Evolutionary conservation across 2,797 vertebrate species (phyloP), one percentile per base, ranked within the genome.

Genomic region (Saguinus oedipus): DNA sequence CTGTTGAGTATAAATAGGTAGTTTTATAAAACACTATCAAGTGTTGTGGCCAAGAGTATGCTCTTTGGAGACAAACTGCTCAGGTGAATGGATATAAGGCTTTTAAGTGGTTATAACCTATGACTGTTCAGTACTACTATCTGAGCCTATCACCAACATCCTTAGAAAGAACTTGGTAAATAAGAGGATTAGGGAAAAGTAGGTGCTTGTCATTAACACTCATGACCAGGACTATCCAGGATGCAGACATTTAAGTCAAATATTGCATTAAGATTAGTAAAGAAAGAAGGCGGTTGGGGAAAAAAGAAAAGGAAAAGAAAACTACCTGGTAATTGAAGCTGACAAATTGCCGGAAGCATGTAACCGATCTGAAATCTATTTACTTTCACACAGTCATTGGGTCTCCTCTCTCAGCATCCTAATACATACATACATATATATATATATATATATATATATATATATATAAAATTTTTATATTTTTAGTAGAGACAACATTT

Each of bases 151-250:
- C n/a, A 59, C 24, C 30, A n/a, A 83, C 46, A 87, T 22, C n/a
- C 39, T 44, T 44, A 57, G 46, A 96, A 74, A 94, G 84, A 95
- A 84, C 59, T 75, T 36, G 64, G 33, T 75, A 92, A 80, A 7
- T 61, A 61, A 64, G 48, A 78, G 27, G 50, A 50, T 84, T 27
- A 48, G 22, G 5, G 57, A 95, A 36, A 80, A 83, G 30, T 53
- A 55, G 57, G 24, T 64, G 20, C 82, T 26, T 46, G 22, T 79
- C n/a, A 46, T 76, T 48, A 92, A 87, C n/a, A 24, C 33, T 19
- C 61, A 26, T 1, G 30, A 11, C 26, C 50, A 50, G 26, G 6
- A 17, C 80, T 81, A 33, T 2, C 70, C 20, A 95, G 11, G 48
- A 83, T 42, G 22, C 57, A 64, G 83, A 42, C 30, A 36, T 33